Base-by-base conservation (phyloP, 1,140 invertebrate species). In the Brachionus manjavacas region DNA sequence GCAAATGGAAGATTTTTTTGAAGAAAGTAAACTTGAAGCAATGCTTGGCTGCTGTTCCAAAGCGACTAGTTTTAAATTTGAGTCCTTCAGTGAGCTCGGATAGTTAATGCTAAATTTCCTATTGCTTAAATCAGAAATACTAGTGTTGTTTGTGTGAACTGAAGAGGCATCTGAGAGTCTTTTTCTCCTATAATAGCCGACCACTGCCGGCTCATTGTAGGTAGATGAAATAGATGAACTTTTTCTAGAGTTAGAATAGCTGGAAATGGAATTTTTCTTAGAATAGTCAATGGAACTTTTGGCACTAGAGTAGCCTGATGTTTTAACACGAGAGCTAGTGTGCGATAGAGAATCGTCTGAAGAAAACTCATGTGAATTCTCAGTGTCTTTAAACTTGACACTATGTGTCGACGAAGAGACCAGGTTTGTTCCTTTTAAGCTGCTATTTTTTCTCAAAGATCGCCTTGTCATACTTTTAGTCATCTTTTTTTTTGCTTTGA, bases 171-270 rank as follows among this genome's bases (percentile, higher is more conserved):
- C 72, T 6, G 72, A 76, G 16, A 49, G 46, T 49, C 72, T 76
- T 76, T 76, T 76, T 76, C 25, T 49, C 28, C 72, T 76, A 31
- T 76, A 76, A 49, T 76, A 76, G 46, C 49, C 43, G 23, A 76
- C 72, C 6, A 76, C 72, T 49, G 72, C n/a, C 12, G 72, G 43
- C 41, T 76, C 72, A 25, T 46, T 49, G 41, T 76, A 76, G 7
- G 4, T 49, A 20, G 72, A 76, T 28, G 72, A 76, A 49, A 25
- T 46, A 4, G 72, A 76, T 25, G 72, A 76, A 23, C 72, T 76
- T 76, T 76, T 76, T 49, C 72, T 16, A 0, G 72, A 76, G 16
- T 41, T 74, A 9, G 39, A 43, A 74, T 74, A 74, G 23, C 72
- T 76, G 12, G 72, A 76, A 6, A 76, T 49, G 12, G 72, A 76